phyloP scores from a whole-genome alignment of 1,140 invertebrate species.

The Coenobita brevimanus region DNA sequence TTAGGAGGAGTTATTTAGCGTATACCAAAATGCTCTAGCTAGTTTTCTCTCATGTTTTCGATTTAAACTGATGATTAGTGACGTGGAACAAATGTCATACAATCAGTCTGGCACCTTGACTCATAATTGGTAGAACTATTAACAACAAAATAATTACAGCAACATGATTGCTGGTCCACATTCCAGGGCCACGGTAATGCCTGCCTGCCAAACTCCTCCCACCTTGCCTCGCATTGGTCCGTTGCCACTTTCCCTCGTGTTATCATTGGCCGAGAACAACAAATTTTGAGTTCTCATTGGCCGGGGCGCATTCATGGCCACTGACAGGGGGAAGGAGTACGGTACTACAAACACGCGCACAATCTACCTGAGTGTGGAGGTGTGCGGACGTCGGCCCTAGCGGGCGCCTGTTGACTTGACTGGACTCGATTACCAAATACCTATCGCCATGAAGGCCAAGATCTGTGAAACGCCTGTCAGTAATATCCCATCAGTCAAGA shows the following conservation, averaged over 20 bases:
- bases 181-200: conserved; percentile 48
- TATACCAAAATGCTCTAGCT: background rate
- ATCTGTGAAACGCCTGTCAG: conserved; percentile 39
- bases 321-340: conserved; percentile 24
- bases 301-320: conserved; percentile 30
- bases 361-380: background rate
- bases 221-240: background rate
- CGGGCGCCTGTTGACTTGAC: background rate
- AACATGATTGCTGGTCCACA: conserved; percentile 27
- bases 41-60: background rate
- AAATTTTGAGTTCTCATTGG: conserved; percentile 54
- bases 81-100: background rate
- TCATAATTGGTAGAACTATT: background rate
- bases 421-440: background rate
- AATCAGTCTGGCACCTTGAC: background rate
- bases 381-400: conserved; percentile 3
- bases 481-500: conserved; percentile 48
- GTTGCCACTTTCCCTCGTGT: background rate
- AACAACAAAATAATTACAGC: conserved; percentile 25
- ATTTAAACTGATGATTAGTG: background rate
- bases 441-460: conserved; percentile 50
- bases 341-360: conserved; percentile 29
- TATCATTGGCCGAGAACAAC: conserved; percentile 31
- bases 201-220: conserved; percentile 43
- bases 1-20: conserved; percentile 7